These are phyloP conservation scores for Malthinus flaveolus DNA, from an alignment of 2,888 invertebrate genomes.

Conservation along the genomic window DNA sequence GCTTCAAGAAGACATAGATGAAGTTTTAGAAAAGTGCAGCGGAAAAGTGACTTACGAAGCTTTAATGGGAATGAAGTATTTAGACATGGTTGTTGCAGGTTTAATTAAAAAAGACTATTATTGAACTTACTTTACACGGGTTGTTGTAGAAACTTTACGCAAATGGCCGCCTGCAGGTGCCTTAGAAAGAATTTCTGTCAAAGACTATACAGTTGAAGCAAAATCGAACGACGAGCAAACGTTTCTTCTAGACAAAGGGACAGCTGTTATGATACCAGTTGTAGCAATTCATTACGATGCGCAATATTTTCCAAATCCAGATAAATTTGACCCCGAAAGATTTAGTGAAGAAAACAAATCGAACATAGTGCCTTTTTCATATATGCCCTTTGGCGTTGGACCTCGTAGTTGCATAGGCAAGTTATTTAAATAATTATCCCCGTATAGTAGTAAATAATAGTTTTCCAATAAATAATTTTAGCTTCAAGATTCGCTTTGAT, in stretches of 20 bases:
- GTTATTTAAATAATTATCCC: background rate
- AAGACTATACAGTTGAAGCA: constrained; percentile 52
- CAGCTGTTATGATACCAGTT: constrained; percentile 53
- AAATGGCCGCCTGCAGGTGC: constrained; percentile 56
- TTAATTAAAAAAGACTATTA: background rate
- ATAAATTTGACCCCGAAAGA: constrained; percentile 57
- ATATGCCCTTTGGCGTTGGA: constrained; percentile 57
- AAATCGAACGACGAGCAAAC: constrained; percentile 6
- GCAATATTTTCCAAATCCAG: constrained; percentile 59
- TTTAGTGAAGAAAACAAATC: constrained; percentile 58
- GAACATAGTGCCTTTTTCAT: constrained; percentile 56
- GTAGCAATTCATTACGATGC: constrained; percentile 60
- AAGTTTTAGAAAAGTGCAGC: background rate
- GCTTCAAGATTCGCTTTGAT: constrained; percentile 35
- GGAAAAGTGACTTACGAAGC: background rate
- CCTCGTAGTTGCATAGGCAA: constrained; percentile 49
- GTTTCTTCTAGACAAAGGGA: constrained; percentile 28
- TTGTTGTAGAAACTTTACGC: constrained; percentile 54
- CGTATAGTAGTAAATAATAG: background rate
- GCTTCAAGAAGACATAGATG: constrained; percentile 3
- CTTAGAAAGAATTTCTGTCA: constrained; percentile 55
- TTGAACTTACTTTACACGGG: background rate
- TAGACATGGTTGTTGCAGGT: constrained; percentile 12
- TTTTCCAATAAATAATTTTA: constrained; percentile 34
- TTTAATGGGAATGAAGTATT: constrained; percentile 5